Conservation (phyloP, 2,797 vertebrate genomes). For the Crotalus adamanteus region DNA sequence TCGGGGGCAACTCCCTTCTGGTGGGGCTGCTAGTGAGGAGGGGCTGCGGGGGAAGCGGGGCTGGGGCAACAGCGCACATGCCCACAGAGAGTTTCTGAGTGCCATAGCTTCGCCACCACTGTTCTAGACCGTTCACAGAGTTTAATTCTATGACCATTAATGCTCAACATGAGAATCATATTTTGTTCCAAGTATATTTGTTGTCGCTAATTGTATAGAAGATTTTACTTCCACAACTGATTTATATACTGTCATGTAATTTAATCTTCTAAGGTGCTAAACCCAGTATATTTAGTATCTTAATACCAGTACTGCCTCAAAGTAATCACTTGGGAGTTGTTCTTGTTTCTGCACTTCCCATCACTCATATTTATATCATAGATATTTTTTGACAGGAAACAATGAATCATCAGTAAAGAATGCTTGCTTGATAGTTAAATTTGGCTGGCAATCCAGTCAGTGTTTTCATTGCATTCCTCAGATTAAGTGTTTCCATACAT, state of each 20-base stretch:
- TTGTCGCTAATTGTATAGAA: background rate
- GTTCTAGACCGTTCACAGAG: background rate
- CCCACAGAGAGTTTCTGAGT: no score
- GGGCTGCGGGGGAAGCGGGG: no score
- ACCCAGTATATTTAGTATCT: background rate
- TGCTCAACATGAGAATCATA: background rate
- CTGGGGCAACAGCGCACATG: no score
- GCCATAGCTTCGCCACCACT: no score
- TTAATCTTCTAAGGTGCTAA: background rate
- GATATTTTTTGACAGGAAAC: conserved; percentile 48
- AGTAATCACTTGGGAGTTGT: rapidly evolving
- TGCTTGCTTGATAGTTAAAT: conserved; percentile 50
- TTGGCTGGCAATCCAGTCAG: conserved; percentile 1
- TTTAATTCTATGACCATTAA: background rate
- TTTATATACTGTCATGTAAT: background rate
- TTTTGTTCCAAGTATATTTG: background rate
- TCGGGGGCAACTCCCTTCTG: no score
- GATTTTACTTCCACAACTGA: background rate
- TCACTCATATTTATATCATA: conserved; percentile 24
- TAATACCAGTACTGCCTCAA: background rate
- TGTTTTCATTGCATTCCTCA: conserved; percentile 27
- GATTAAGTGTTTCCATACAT: conserved; percentile 38
- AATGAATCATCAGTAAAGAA: conserved; percentile 59
- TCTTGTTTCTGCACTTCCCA: conserved; percentile 9
- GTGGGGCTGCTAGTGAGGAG: no score